Evolutionary conservation across 2,797 vertebrate genomes (phyloP).

Genomic region (Uromys caudimaculatus): DNA sequence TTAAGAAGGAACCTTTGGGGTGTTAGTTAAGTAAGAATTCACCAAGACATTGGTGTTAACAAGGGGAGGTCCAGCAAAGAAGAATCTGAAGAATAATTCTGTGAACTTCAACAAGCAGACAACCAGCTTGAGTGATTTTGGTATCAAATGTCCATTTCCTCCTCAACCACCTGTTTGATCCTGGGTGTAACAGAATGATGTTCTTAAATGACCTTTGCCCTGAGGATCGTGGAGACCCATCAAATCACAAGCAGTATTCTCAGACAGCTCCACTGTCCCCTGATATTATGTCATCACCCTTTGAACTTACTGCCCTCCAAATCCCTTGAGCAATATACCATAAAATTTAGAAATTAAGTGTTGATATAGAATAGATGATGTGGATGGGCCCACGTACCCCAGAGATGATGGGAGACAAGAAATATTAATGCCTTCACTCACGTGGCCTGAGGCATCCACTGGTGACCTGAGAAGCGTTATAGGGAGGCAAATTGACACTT

Average conservation of each 20-base stretch:
- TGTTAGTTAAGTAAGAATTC: not conserved
- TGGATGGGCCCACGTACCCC: not conserved
- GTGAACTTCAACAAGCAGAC: not conserved
- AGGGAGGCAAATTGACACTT: rapidly evolving
- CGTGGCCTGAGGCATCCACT: rapidly evolving
- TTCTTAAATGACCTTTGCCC: not conserved
- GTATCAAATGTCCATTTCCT: not conserved
- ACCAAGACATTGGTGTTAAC: not conserved
- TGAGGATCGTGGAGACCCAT: not conserved
- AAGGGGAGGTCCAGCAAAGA: not conserved
- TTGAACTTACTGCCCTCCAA: not conserved
- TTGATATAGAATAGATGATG: rapidly evolving
- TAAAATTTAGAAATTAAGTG: not conserved
- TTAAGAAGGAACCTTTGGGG: not conserved
- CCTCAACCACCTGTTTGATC: not conserved
- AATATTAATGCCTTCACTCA: too few species aligned
- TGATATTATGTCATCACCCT: rapidly evolving
- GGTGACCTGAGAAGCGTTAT: not conserved
- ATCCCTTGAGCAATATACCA: not conserved
- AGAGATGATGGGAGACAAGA: not conserved
- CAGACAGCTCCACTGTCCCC: not conserved
- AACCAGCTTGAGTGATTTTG: not conserved
- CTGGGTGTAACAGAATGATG: not conserved
- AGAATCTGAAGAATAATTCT: not conserved
- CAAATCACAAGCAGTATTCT: not conserved